Base-by-base conservation (phyloP, 53 echinoderm and acorn worm species). In the Holothuria scabra region DNA sequence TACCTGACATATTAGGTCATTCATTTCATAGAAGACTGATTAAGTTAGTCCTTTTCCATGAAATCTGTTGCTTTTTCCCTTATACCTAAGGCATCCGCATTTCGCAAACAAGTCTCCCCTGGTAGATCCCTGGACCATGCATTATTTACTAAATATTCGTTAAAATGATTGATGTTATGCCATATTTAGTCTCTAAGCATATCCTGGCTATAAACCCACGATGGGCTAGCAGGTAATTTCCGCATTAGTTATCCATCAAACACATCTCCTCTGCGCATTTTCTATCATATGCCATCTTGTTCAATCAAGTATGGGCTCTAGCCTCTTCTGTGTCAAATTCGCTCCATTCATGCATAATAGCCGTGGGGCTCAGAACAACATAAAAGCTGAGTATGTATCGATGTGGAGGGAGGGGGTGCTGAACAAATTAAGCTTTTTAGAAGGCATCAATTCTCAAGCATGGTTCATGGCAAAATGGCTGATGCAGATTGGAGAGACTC, bases 261-360 rank as follows among this genome's bases (percentile, higher is more conserved):
- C 24, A 19, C 72, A 14, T 30, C 48, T 44, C 72, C 20, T 72
- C 44, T 72, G 46, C 48, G 52, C 72, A 72, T 72, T 48, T 69
- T 48, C 13, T 72, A 46, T n/a, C 34, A 18, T 72, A 18, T 38
- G 25, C 44, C 37, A 25, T 72, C 72, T 72, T 48, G 31, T 44
- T 72, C 72, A 72, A 72, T 72, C 72, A 72, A 46, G 72, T 72
- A 46, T 46, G 25, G n/a, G 72, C 72, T 34, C 72, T 46, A 48
- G 44, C 72, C 46, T 22, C 72, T 46, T 72, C 28, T 72, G 72
- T 26, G 72, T 72, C 72, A 72, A 72, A 72, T 72, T 72, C 72
- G 4, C 72, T 72, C 72, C 72, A 72, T 72, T 72, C 72, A 72
- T 38, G 72, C 72, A 72, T 72, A 72, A 72, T 72, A 72, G 72